Percentiles rank a stretch among this genome's conserved stretches.
These are phyloP conservation scores for Enteromius anoplus DNA, from an alignment of 2,797 vertebrate species.

Conservation along the genomic window DNA sequence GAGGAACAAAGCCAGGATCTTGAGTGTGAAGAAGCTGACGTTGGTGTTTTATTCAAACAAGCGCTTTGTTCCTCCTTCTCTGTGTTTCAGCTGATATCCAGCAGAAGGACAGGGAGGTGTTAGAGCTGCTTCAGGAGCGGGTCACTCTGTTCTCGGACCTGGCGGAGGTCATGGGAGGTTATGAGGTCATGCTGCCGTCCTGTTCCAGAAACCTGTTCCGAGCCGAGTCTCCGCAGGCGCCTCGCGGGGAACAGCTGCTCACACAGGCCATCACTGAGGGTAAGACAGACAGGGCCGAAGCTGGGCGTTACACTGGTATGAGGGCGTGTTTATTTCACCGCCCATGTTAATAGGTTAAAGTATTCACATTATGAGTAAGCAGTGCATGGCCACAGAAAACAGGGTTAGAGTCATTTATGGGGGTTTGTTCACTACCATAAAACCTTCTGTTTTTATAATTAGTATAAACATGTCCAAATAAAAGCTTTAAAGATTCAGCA, in stretches of 20 bases:
- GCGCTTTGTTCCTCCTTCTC: background rate
- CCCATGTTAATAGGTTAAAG: background rate
- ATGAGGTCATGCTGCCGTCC: conserved; percentile 64
- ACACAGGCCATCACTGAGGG: conserved; percentile 85
- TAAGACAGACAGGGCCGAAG: conserved; percentile 59
- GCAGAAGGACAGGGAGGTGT: conserved; percentile 77
- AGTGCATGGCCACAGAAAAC: background rate
- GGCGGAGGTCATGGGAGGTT: conserved; percentile 72
- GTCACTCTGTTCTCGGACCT: conserved; percentile 79
- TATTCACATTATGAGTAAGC: conserved; percentile 6
- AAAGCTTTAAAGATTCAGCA: background rate
- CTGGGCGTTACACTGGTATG: background rate
- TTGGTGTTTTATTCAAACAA: conserved; percentile 6
- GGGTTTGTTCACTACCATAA: background rate
- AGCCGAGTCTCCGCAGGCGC: conserved; percentile 79
- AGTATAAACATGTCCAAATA: background rate
- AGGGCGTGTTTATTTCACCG: background rate
- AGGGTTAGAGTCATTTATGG: background rate
- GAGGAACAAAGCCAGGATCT: background rate
- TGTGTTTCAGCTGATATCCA: conserved; percentile 75
- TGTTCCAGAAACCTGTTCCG: conserved; percentile 83
- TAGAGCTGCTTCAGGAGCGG: conserved; percentile 79
- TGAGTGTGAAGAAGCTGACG: background rate
- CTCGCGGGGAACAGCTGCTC: conserved; percentile 83
- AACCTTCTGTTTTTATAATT: background rate